Base-by-base conservation (phyloP, 1,140 invertebrate genomes). In the Lasioglossum baleicum region DNA sequence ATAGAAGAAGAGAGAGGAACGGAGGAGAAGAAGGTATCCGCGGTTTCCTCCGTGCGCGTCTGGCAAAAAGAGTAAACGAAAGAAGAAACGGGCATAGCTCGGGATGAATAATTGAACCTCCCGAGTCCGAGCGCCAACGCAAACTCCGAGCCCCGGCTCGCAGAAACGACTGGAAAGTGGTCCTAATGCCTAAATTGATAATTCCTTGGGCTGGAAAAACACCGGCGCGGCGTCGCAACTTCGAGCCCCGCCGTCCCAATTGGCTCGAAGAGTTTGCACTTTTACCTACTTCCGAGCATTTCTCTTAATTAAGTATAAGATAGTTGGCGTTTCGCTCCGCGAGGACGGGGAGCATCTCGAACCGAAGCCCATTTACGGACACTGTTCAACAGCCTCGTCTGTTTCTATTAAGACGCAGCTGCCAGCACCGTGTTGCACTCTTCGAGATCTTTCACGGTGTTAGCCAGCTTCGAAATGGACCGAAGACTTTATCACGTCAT, bases 41-140 rank as follows among this genome's bases (percentile, higher is more conserved):
- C 48, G 85, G 81, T 85, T 85, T 87, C 58, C 76, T 35, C 35
- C 35, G 35, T 11, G 44, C 68, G 51, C 74, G 72, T 51, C 80
- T 17, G 51, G 69, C 67, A 86, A 80, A 80, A 84, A 79, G 80
- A 86, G 81, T 77, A 85, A 83, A 76, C 72, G 73, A 79, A 82
- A 81, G 78, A 73, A 66, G 60, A 63, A 70, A 40, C 66, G 63
- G 60, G 77, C 51, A 74, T 81, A 72, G 31, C 79, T 17, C 44
- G 35, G 75, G 79, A 85, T 88, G 85, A 88, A 85, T 88, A 88
- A 88, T 88, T 87, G 83, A 87, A 81, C 76, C 66, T 80, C 48
- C 75, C 70, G 81, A 81, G 83, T 80, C 58, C 64, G 58, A 75
- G 65, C 77, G 65, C 75, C 70, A 79, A 87, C 79, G 79, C 80